phyloP scores from a whole-genome alignment of 2,113 vertebrate genomes.

The Isichthys henryi region DNA sequence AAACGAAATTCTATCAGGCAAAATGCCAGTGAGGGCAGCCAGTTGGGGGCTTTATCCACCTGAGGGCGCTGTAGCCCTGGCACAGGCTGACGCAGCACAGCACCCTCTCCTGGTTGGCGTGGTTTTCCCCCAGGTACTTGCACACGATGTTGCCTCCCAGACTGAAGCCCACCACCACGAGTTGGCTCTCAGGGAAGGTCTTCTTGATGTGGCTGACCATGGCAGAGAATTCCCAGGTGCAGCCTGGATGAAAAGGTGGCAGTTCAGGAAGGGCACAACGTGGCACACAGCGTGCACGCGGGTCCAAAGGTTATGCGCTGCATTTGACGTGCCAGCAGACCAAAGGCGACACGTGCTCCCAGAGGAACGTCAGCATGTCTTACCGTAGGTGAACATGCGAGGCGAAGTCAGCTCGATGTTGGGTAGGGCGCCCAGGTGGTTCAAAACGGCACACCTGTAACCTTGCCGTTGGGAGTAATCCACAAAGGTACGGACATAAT shows the following conservation, averaged over 20 bases:
- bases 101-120: slow-evolving; percentile 83
- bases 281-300: background rate
- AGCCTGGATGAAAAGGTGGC: slow-evolving; percentile 59
- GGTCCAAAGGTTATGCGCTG: background rate
- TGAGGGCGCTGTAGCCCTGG: slow-evolving; percentile 91
- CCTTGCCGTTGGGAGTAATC: slow-evolving; percentile 90
- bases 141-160: slow-evolving; percentile 96
- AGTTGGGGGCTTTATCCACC: slow-evolving; percentile 56
- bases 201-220: slow-evolving; percentile 95
- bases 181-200: slow-evolving; percentile 73
- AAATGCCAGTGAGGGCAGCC: background rate
- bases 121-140: slow-evolving; percentile 89
- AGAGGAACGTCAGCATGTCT: background rate
- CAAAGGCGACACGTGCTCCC: background rate
- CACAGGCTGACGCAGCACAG: slow-evolving; percentile 91
- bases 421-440: slow-evolving; percentile 89
- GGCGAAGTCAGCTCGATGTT: slow-evolving; percentile 95
- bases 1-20: background rate
- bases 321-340: background rate
- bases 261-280: background rate
- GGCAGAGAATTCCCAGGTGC: slow-evolving; percentile 92
- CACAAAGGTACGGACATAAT: slow-evolving; percentile 96
- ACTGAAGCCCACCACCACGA: slow-evolving; percentile 92
- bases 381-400: slow-evolving; percentile 97
- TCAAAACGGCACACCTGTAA: slow-evolving; percentile 91